phyloP scores from a whole-genome alignment of 2,113 vertebrate species.

The Vulpes lagopus region DNA sequence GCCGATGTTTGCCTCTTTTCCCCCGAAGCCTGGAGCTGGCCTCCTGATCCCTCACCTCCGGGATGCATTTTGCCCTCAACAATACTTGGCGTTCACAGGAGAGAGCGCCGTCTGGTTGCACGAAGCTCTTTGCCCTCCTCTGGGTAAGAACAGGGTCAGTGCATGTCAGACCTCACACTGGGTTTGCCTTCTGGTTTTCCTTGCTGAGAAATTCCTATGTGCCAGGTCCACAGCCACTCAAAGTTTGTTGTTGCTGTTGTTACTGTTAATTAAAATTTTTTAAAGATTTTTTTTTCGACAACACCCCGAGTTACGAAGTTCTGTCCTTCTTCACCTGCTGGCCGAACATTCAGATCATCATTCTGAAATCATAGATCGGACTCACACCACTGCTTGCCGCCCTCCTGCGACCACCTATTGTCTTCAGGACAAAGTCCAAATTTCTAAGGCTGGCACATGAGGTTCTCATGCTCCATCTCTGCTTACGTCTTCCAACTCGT shows the following conservation, averaged over 20 bases:
- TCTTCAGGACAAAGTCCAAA: neutral
- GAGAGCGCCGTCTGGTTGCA: neutral
- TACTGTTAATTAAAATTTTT: neutral
- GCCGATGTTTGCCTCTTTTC: constrained; percentile 62
- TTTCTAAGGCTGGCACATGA: neutral
- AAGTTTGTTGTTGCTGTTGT: neutral
- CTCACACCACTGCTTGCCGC: neutral
- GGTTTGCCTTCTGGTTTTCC: constrained; percentile 26
- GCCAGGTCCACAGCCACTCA: neutral
- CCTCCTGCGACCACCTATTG: neutral
- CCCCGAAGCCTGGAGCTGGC: constrained; percentile 43
- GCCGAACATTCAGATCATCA: neutral
- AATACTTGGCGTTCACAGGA: rapidly evolving
- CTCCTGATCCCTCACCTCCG: neutral
- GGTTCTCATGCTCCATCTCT: neutral
- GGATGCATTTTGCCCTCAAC: neutral
- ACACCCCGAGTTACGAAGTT: neutral
- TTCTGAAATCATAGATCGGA: neutral
- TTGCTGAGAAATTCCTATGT: constrained; percentile 14
- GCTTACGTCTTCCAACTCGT: neutral
- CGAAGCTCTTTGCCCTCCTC: neutral
- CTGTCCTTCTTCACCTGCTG: neutral
- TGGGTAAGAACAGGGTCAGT: neutral
- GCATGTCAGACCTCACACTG: neutral
- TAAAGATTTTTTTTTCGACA: neutral